phyloP scores from a whole-genome alignment of 2,113 vertebrate species.

The Mirza zaza region DNA sequence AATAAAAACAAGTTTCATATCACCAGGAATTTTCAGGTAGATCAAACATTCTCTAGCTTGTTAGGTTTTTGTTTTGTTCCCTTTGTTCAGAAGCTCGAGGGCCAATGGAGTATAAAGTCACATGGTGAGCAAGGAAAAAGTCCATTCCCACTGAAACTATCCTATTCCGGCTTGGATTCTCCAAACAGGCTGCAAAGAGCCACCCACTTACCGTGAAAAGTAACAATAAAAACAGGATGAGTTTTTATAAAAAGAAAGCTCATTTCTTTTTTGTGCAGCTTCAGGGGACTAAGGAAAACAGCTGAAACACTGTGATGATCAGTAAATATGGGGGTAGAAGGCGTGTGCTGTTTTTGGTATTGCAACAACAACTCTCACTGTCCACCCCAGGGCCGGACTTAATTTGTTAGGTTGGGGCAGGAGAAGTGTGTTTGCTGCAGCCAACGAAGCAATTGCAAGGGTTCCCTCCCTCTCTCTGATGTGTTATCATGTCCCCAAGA shows the following conservation, averaged over 20 bases:
- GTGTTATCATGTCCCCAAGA: rapidly evolving
- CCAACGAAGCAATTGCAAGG: rapidly evolving
- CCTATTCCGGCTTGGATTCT: not conserved
- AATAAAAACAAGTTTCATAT: not conserved
- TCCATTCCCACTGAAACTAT: not conserved
- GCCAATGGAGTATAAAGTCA: not conserved
- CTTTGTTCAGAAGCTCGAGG: not conserved
- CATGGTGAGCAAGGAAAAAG: not conserved
- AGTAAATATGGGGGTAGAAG: too few relatives aligned
- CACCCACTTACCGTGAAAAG: not conserved
- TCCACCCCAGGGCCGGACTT: not conserved
- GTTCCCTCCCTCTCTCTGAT: rapidly evolving
- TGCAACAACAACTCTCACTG: not conserved
- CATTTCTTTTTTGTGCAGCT: not conserved
- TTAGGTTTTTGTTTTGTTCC: not conserved
- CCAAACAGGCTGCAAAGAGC: not conserved
- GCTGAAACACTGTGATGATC: not conserved
- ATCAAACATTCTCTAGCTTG: not conserved
- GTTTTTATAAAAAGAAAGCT: not conserved
- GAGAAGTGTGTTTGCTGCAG: not conserved
- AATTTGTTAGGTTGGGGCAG: not conserved
- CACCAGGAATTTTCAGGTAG: not conserved
- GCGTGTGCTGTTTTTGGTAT: not conserved
- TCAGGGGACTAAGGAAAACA: not conserved
- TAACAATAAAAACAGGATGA: not conserved